Evolutionary conservation across 2,113 vertebrate genomes (phyloP).

Genomic region (Heterocephalus glaber): DNA sequence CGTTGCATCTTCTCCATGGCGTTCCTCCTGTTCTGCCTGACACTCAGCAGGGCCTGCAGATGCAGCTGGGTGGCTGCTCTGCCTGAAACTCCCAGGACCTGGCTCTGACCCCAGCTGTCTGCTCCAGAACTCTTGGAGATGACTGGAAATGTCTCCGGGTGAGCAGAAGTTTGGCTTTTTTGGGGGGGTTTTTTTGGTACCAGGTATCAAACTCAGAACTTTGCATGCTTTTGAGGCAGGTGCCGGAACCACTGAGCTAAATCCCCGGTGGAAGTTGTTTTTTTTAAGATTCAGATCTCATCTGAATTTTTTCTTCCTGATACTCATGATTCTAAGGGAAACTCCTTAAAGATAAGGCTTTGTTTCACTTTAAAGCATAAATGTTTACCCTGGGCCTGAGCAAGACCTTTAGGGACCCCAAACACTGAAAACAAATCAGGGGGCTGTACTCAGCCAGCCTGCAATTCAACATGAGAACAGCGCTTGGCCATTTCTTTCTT

Average conservation of each 20-base stretch:
- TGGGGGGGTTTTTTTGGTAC: too few relatives aligned
- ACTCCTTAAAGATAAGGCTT: background rate
- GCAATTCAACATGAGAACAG: background rate
- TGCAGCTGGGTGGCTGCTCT: accelerated
- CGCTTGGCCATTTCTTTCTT: accelerated
- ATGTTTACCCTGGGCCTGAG: background rate
- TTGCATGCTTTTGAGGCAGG: too few relatives aligned
- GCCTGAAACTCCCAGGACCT: background rate
- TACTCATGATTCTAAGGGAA: background rate
- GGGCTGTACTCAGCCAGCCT: accelerated
- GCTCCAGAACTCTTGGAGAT: accelerated
- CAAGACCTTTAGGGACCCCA: background rate
- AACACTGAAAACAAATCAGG: background rate
- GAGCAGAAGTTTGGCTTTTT: accelerated
- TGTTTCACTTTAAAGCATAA: background rate
- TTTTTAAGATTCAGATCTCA: background rate
- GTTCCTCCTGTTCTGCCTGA: background rate
- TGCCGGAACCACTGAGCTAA: too few relatives aligned
- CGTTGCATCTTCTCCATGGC: background rate
- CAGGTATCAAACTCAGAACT: too few relatives aligned
- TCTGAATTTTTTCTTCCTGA: too few relatives aligned
- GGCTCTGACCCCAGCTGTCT: background rate
- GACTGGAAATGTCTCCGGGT: background rate
- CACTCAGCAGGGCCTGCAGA: background rate
- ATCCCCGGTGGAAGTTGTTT: too few relatives aligned